phyloP scores from a whole-genome alignment of 2,888 invertebrate genomes.

The Dermolepida albohirtum region DNA sequence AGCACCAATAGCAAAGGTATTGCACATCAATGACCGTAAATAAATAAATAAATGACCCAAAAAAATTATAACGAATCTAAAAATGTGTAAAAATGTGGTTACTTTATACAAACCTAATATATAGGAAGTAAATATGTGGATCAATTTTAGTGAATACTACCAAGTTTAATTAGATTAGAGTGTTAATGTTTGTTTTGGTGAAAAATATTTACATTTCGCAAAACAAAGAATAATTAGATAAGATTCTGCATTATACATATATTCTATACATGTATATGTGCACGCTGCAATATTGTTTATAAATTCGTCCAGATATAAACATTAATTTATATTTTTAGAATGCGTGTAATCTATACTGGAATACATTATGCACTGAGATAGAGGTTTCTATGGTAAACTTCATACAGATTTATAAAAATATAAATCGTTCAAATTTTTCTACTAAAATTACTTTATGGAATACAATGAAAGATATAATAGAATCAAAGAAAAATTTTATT shows the following conservation, averaged over 20 bases:
- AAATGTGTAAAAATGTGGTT: neutral
- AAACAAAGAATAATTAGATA: constrained; percentile 24
- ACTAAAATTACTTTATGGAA: neutral
- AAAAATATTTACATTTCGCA: constrained; percentile 34
- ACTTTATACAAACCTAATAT: neutral
- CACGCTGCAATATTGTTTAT: constrained; percentile 18
- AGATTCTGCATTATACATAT: neutral
- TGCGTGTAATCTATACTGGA: neutral
- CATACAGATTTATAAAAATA: too few species aligned
- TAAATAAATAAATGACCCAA: neutral
- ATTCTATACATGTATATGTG: neutral
- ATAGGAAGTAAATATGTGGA: constrained; percentile 28
- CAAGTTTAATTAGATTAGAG: constrained; percentile 24
- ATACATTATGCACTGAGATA: neutral
- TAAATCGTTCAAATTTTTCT: too few species aligned
- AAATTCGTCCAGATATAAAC: constrained; percentile 4
- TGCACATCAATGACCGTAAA: too few species aligned
- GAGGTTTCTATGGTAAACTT: too few species aligned
- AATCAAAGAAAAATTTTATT: constrained; percentile 56
- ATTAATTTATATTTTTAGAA: constrained; percentile 2
- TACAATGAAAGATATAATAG: neutral
- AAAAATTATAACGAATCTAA: too few species aligned
- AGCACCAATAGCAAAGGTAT: too few species aligned
- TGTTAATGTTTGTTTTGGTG: constrained; percentile 24
- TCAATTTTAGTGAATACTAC: constrained; percentile 5